Percentiles rank a stretch among this genome's conserved stretches.
These are phyloP conservation scores for Frankliniella intonsa DNA, from an alignment of 2,888 invertebrate genomes.

Conservation along the genomic window DNA sequence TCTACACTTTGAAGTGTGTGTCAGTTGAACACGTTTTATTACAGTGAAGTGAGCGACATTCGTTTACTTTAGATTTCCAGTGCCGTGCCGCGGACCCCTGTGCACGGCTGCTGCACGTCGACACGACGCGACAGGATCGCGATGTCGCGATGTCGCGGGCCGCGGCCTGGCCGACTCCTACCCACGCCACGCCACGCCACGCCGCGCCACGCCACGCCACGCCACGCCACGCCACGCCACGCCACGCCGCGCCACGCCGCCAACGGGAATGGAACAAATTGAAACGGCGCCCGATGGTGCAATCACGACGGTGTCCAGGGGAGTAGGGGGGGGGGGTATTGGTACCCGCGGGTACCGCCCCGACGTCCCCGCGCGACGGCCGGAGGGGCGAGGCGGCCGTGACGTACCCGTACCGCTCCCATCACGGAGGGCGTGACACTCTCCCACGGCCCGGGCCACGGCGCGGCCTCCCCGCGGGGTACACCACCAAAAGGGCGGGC, in stretches of 20 bases:
- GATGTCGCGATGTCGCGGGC: background rate
- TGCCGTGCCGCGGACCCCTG: background rate
- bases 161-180: background rate
- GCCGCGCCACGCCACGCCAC: background rate
- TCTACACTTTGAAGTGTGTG: too few relatives aligned
- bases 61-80: too few relatives aligned
- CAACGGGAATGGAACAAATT: slow-evolving; percentile 17
- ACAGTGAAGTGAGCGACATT: too few relatives aligned
- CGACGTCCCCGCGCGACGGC: too few relatives aligned
- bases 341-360: too few relatives aligned
- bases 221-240: too few relatives aligned
- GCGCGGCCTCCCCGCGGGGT: background rate
- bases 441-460: background rate
- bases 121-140: background rate
- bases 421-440: slow-evolving; percentile 10
- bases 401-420: background rate
- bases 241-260: background rate
- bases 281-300: slow-evolving; percentile 6
- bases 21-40: too few relatives aligned
- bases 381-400: background rate
- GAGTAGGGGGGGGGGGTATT: too few relatives aligned
- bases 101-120: background rate
- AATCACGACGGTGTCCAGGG: background rate
- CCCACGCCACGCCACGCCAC: background rate
- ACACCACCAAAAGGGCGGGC: too few relatives aligned